These are phyloP conservation scores for Sebastes dallii DNA, from an alignment of 2,797 vertebrate genomes.

Conservation along the genomic window DNA sequence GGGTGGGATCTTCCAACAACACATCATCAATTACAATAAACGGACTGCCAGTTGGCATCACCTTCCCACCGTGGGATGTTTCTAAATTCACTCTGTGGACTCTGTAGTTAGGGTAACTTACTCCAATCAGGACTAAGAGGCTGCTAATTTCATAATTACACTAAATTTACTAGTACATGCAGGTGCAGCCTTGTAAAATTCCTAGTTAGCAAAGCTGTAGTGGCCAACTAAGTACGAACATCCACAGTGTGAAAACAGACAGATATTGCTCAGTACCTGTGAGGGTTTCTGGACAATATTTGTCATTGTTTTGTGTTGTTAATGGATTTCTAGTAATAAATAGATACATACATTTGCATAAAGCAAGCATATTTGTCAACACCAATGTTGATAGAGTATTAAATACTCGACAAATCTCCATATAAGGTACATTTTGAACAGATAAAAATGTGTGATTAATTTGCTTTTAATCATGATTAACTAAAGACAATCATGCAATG, in stretches of 20 bases:
- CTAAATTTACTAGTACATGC: neutral
- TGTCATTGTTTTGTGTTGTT: too few species aligned
- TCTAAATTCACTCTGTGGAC: neutral
- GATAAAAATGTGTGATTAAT: too few species aligned
- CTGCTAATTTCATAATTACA: neutral
- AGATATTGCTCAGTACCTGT: neutral
- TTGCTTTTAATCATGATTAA: too few species aligned
- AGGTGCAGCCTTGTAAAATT: neutral
- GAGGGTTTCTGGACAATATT: too few species aligned
- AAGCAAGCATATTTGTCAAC: too few species aligned
- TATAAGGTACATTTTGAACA: too few species aligned
- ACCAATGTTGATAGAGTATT: too few species aligned
- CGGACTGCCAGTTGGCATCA: conserved; percentile 2
- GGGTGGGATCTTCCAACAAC: conserved; percentile 12
- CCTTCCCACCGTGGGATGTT: neutral
- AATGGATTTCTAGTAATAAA: too few species aligned
- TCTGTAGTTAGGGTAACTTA: neutral
- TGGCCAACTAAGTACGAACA: too few species aligned
- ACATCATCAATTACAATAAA: conserved; percentile 29
- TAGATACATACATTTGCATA: too few species aligned
- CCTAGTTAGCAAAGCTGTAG: neutral
- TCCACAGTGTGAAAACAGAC: neutral
- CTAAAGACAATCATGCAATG: too few species aligned
- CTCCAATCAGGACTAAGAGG: conserved; percentile 9
- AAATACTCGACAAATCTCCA: too few species aligned